Evolutionary conservation across 1,140 invertebrate genomes (phyloP).

Genomic region (Drosophila bifasciata): DNA sequence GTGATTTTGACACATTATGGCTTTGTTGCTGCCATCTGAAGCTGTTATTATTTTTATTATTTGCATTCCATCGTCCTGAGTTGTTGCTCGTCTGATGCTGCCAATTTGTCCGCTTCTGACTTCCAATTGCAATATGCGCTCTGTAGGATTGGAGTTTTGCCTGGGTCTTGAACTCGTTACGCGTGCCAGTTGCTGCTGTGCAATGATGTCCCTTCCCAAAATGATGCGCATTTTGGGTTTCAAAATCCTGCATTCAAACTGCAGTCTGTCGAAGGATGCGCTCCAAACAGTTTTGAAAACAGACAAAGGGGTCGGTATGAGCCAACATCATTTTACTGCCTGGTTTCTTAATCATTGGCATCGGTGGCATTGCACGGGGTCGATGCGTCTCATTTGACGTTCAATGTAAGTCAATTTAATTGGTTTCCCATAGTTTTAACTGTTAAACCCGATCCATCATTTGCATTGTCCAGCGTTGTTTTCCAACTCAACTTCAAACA

Average conservation of each 20-base stretch:
- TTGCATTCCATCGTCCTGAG: too few relatives aligned
- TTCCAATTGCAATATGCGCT: neutral
- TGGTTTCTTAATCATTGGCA: slow-evolving; percentile 1
- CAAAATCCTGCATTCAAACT: neutral
- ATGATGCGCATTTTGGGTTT: neutral
- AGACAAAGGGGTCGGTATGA: neutral
- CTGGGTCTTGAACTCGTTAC: neutral
- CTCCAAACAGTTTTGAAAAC: slow-evolving; percentile 4
- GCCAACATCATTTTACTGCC: slow-evolving; percentile 6
- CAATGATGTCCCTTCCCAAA: neutral
- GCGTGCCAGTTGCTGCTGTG: neutral
- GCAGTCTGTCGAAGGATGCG: neutral
- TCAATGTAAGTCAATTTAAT: neutral
- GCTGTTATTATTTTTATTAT: too few relatives aligned
- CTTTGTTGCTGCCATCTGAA: too few relatives aligned
- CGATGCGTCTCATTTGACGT: neutral
- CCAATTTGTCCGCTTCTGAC: neutral
- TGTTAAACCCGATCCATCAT: neutral
- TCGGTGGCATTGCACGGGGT: slow-evolving; percentile 8
- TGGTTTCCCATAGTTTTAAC: neutral
- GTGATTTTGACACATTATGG: too few relatives aligned
- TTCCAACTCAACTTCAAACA: slow-evolving; percentile 8
- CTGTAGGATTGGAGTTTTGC: neutral
- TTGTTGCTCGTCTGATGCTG: too few relatives aligned
- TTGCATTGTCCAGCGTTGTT: neutral